These are phyloP conservation scores for Pandemis cinnamomeana DNA, from an alignment of 2,888 invertebrate genomes.

Conservation along the genomic window DNA sequence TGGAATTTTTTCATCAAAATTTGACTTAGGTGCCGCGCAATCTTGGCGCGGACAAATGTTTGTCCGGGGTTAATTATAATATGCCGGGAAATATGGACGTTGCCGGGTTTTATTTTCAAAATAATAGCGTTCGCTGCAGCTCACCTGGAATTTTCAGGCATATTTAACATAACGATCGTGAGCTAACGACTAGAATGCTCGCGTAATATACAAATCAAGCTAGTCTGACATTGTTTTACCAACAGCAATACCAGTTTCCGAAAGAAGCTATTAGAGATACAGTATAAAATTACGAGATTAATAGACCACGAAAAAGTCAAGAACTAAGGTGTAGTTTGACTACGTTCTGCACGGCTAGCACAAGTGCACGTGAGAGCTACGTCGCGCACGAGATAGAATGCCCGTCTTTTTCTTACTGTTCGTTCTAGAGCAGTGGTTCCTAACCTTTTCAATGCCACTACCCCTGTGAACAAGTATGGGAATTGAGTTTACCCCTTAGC, in stretches of 20 bases:
- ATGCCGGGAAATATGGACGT: slow-evolving; percentile 30
- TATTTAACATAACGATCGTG: neutral
- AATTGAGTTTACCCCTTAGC: no score
- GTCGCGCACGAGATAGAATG: no score
- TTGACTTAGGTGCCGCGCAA: slow-evolving; percentile 72
- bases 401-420: no score
- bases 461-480: no score
- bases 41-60: slow-evolving; percentile 71
- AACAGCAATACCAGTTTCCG: neutral
- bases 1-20: slow-evolving; percentile 76
- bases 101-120: slow-evolving; percentile 7
- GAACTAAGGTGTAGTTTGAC: no score
- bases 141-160: neutral
- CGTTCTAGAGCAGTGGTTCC: no score
- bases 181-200: neutral
- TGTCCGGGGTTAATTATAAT: slow-evolving; percentile 47
- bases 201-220: neutral
- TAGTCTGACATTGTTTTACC: neutral
- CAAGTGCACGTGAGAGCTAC: no score
- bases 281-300: no score
- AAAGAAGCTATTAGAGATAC: no score
- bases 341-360: no score
- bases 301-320: no score
- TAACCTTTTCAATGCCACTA: no score
- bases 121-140: neutral